Evolutionary conservation across 2,113 vertebrate species (phyloP), one percentile per base, ranked within the genome.

Genomic region (Lepidiolamprologus cunningtoni): DNA sequence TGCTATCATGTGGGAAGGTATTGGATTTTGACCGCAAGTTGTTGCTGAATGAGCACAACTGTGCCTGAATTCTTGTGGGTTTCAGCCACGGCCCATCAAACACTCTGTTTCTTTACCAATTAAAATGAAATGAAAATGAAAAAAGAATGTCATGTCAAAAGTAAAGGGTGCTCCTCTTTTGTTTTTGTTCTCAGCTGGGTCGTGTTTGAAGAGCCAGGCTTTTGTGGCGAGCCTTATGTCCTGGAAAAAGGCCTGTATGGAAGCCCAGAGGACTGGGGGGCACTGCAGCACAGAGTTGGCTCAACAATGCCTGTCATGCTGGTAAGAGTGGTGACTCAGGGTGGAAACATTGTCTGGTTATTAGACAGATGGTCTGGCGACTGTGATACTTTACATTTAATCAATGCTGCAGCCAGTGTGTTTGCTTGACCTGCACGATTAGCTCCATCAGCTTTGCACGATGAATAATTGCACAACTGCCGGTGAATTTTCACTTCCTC

Each of bases 241-340:
- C 92, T 99, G 91, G 96, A 98, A 89, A 98, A 98, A 95, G 98
- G 98, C 87, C 91, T 97, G 13, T 99, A 99, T 55, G 96, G 97
- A 87, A 96, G 89, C 87, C 96, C 95, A 11, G 97, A 98, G 87
- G 97, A 98, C 89, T 99, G 98, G 98, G 97, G 98, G 16, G 96
- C 95, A 2, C 95, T 96, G 40, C 96, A 94, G 61, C 96, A 87
- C 90, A 97, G 94, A 83, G 96, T 99, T 61, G 96, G 96, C 87
- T 99, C 98, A 37, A 95, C 96, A 28, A 97, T 98, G 87, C 97
- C 98, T 3, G 96, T 99, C 31, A 21, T 96, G 78, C 93, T 97
- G 97, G 98, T 99, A 96, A 97, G 96, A 88, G 16, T 8, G 5
- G 6, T 85, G 87, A 89, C 63, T 88, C 80, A 68, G 4, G 63